Evolutionary conservation across 2,113 vertebrate genomes (phyloP), one percentile per base, ranked within the genome.

Genomic region (Neolamprologus sp.): DNA sequence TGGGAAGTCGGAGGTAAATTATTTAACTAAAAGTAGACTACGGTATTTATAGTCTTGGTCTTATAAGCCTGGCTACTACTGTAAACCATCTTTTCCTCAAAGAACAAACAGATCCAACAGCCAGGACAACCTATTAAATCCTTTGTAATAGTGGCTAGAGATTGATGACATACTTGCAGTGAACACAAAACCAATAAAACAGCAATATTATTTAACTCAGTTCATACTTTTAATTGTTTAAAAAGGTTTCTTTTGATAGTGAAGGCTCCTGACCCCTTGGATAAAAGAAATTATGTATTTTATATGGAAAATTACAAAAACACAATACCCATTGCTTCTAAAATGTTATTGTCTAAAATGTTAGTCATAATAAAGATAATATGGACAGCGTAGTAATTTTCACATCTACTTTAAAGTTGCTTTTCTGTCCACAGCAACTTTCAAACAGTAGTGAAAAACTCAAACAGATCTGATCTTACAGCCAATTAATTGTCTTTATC

Each of bases 101-200:
- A 5, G 47, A 17, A 49, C 47, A 49, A 49, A 5, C 47, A 49
- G 47, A 2, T 49, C 47, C 7, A 1, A 49, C 4, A 2, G 47
- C 47, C 16, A 19, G 47, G 3, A 49, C 4, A 49, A 9, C 47
- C 7, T 49, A 49, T 49, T 19, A 17, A 49, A 19, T 8, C 16
- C 4, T 49, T 19, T 49, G 4, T 49, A 3, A 49, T 19, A 49
- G 47, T 19, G 16, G 47, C 7, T 19, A 0, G 47, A 49, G 7
- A 49, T 5, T 19, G 45, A 49, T 49, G 47, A 49, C 47, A 49
- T 8, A 0, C 0, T 19, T 49, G 45, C 47, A 49, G 7, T 49
- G 16, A 49, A 49, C 47, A 49, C 16, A 17, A 2, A 4, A 3
- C 47, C 47, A 17, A 17, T 49, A 7, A 49, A 49, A 49, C 47